Percentiles rank a stretch among this genome's conserved stretches.
Evolutionary conservation across 2,888 invertebrate species (phyloP).

Genomic region (Tigriopus californicus): DNA sequence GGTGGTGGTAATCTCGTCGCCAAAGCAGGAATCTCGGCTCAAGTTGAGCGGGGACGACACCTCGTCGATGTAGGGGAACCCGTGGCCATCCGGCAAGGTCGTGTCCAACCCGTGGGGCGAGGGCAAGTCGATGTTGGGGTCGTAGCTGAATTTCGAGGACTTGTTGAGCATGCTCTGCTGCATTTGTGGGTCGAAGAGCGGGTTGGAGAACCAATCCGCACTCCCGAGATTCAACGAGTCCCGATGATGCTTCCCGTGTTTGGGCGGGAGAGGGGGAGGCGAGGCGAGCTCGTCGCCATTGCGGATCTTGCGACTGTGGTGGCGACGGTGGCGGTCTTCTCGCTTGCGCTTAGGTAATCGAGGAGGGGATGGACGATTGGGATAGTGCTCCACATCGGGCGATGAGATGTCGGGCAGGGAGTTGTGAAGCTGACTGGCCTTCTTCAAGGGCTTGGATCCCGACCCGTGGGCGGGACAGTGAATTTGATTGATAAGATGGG

Average conservation of each 20-base stretch:
- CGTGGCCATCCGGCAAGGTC: not conserved
- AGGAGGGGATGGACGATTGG: too few relatives aligned
- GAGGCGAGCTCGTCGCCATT: not conserved
- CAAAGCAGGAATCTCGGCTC: not conserved
- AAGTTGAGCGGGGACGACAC: not conserved
- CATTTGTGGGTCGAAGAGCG: not conserved
- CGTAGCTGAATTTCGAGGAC: not conserved
- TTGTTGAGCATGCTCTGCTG: not conserved
- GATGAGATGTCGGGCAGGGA: conserved; percentile 8
- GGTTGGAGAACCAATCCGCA: conserved; percentile 1
- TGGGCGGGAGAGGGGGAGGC: conserved; percentile 1
- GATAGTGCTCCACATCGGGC: not conserved
- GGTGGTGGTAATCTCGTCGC: not conserved
- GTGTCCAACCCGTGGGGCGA: not conserved
- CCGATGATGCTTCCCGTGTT: not conserved
- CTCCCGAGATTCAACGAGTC: not conserved
- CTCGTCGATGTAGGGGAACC: not conserved
- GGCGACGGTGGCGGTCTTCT: too few relatives aligned
- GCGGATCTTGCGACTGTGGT: too few relatives aligned
- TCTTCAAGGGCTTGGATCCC: not conserved
- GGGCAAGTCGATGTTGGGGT: not conserved
- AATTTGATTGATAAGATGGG: not conserved
- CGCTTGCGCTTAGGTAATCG: too few relatives aligned
- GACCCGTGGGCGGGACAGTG: not conserved
- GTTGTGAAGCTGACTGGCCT: not conserved